Evolutionary conservation across 2,113 vertebrate genomes (phyloP), one percentile per base, ranked within the genome.

Genomic region (Dunckerocampus dactyliophorus): DNA sequence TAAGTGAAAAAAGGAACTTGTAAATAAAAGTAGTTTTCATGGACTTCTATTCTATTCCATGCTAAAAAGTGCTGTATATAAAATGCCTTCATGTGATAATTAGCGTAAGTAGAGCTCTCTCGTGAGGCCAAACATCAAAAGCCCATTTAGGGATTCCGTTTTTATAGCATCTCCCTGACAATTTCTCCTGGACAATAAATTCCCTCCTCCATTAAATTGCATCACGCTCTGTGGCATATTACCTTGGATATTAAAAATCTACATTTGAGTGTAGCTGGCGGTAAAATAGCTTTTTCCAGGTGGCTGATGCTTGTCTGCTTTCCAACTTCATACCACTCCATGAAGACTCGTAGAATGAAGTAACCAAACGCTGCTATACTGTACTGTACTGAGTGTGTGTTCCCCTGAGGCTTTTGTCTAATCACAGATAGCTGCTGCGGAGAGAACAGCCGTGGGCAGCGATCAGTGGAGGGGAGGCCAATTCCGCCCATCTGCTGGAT

Each of bases 381-480:
- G 56, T 28, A 53, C 54, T 53, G 56, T 28, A 53, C 54, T 48
- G 57, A 51, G 47, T 53, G 59, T 64, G 55, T 39, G 47, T 46
- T 45, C 52, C 66, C 79, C 56, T n/a, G 68, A 67, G 82, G 80
- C 74, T 74, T 43, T 45, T 62, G 79, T 83, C 70, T 85, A 84
- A 86, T 85, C 81, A 87, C 79, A 83, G 81, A 75, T 76, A 82
- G 79, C 79, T 80, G 77, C 81, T 75, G 80, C 80, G 69, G 67
- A 80, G 63, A 73, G 65, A 72, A 72, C 34, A 63, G 79, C 79
- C 63, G 47, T 34, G 43, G 75, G 81, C 84, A 79, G 72, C 72
- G 76, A 79, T 85, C 76, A 63, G 80, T 54, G 46, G 62, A 54
- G 71, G 65, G 65, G 69, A 74, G 82, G 77, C 80, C 77, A 78